Percentiles rank a stretch among this genome's conserved stretches.
Conservation (phyloP, 2,888 invertebrate species). For the Eupithecia vulgata region DNA sequence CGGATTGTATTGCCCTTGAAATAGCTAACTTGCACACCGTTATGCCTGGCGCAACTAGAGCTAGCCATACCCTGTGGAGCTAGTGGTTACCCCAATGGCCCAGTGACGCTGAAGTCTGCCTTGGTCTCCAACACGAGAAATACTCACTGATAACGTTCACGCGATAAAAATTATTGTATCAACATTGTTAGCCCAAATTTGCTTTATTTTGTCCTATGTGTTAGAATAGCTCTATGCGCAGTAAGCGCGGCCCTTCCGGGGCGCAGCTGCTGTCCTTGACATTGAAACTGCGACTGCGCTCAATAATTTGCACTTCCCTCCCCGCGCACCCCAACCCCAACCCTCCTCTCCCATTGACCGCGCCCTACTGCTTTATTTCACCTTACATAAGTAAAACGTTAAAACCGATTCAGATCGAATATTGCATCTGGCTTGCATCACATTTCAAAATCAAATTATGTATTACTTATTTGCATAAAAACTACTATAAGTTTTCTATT, state of each 20-base stretch:
- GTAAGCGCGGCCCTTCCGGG: neutral
- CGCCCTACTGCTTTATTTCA: neutral
- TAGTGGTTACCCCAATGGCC: neutral
- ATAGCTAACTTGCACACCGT: neutral
- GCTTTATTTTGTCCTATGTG: neutral
- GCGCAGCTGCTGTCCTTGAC: slow-evolving; percentile 34
- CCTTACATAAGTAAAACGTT: neutral
- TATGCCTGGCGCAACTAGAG: neutral
- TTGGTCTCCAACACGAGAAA: neutral
- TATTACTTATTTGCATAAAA: neutral
- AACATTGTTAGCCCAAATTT: neutral
- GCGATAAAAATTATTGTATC: neutral
- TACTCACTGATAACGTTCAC: neutral
- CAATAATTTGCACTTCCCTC: slow-evolving; percentile 23
- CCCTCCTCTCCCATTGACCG: slow-evolving; percentile 1
- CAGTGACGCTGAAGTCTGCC: neutral
- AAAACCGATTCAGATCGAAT: neutral
- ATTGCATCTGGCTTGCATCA: neutral
- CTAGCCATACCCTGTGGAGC: too few species aligned
- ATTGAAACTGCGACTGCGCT: slow-evolving; percentile 24
- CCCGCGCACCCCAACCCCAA: slow-evolving; percentile 6
- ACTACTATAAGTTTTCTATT: neutral
- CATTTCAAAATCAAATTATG: neutral
- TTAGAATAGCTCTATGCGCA: neutral
- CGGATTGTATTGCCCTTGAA: neutral